Evolutionary conservation across 2,888 invertebrate genomes (phyloP).

Genomic region (Lepeophtheirus nordmannii): DNA sequence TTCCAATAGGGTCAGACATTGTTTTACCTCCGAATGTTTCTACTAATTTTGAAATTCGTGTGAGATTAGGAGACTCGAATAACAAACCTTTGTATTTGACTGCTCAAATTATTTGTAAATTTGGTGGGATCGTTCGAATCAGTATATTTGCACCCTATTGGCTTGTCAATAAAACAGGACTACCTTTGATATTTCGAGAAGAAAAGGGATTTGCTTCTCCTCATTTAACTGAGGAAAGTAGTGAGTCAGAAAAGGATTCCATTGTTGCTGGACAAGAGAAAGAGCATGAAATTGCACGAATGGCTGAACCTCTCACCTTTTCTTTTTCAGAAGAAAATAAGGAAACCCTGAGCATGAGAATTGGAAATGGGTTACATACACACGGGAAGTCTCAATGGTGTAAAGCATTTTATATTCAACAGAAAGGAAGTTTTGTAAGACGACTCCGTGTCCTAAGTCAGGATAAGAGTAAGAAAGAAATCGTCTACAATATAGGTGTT

Average conservation of each 20-base stretch:
- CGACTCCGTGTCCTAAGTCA: slow-evolving; percentile 45
- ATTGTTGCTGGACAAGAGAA: slow-evolving; percentile 72
- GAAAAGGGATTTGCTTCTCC: slow-evolving; percentile 46
- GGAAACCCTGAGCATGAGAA: slow-evolving; percentile 63
- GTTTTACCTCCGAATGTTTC: slow-evolving; percentile 25
- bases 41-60: slow-evolving; percentile 33
- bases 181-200: slow-evolving; percentile 87
- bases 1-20: slow-evolving; percentile 26
- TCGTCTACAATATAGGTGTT: slow-evolving; percentile 70
- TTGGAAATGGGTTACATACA: slow-evolving; percentile 51
- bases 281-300: slow-evolving; percentile 84
- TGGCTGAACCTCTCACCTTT: slow-evolving; percentile 80
- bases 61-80: slow-evolving; percentile 57
- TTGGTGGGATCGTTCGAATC: slow-evolving; percentile 50
- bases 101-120: slow-evolving; percentile 46
- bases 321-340: slow-evolving; percentile 61
- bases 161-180: slow-evolving; percentile 86
- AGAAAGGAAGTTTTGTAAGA: slow-evolving; percentile 49
- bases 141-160: slow-evolving; percentile 73
- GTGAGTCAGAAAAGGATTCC: slow-evolving; percentile 32
- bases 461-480: slow-evolving; percentile 47
- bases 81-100: slow-evolving; percentile 58
- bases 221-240: not conserved
- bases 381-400: slow-evolving; percentile 41
- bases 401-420: slow-evolving; percentile 50